phyloP scores from a whole-genome alignment of 2,888 invertebrate genomes.

The Nysson spinosus region DNA sequence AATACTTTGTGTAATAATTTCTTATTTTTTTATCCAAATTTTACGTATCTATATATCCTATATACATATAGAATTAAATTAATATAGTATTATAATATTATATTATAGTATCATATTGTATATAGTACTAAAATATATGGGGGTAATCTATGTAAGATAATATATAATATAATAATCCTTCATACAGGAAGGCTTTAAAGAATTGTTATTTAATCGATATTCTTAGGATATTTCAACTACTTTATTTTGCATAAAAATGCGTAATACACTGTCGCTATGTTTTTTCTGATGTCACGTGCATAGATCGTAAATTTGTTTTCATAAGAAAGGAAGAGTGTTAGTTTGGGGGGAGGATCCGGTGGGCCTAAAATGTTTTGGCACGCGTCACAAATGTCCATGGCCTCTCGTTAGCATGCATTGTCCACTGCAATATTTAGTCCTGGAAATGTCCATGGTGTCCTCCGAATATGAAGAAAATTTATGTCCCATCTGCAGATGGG shows the following conservation, averaged over 20 bases:
- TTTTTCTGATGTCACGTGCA: constrained; percentile 23
- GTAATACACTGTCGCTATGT: too few relatives aligned
- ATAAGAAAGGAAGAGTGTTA: neutral
- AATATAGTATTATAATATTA: neutral
- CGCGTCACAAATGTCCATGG: constrained; percentile 47
- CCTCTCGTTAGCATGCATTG: constrained; percentile 66
- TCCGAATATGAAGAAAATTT: constrained; percentile 29
- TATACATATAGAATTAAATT: neutral
- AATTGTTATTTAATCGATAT: too few relatives aligned
- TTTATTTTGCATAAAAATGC: too few relatives aligned
- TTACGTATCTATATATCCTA: too few relatives aligned
- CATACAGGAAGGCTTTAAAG: too few relatives aligned
- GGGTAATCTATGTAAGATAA: too few relatives aligned
- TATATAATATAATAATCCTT: too few relatives aligned
- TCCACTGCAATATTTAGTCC: constrained; percentile 32
- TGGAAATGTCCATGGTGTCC: constrained; percentile 4
- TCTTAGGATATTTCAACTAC: too few relatives aligned
- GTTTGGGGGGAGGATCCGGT: constrained; percentile 2
- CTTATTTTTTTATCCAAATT: too few relatives aligned
- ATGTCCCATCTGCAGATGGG: constrained; percentile 24
- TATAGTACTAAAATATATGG: too few relatives aligned
- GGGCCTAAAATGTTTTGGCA: constrained; percentile 56
- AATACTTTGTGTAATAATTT: too few relatives aligned
- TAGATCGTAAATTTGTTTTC: constrained; percentile 21
- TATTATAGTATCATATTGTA: too few relatives aligned